These are phyloP conservation scores for Ceyx margarethae DNA, from an alignment of 2,113 vertebrate genomes.

Conservation along the genomic window DNA sequence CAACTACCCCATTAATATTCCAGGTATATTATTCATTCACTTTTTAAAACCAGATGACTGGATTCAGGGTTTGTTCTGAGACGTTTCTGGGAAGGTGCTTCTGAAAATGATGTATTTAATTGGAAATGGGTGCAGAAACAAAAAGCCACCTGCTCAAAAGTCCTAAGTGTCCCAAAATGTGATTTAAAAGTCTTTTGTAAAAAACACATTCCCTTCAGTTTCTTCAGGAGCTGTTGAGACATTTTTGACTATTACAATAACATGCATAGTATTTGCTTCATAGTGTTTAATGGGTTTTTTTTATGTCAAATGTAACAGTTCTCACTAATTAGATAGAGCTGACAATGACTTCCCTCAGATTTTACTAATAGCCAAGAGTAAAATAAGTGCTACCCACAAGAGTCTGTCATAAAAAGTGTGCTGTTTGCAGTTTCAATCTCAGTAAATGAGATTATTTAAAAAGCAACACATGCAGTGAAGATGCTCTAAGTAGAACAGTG, in stretches of 20 bases:
- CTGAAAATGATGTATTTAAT: not conserved
- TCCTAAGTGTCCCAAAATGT: not conserved
- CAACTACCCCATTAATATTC: constrained; percentile 94
- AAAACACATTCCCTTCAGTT: not conserved
- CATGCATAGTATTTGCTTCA: not conserved
- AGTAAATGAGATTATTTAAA: not conserved
- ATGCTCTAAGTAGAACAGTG: not conserved
- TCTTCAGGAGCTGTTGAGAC: not conserved
- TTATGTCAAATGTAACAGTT: not conserved
- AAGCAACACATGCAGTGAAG: not conserved
- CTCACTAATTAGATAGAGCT: not conserved
- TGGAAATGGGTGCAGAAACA: not conserved
- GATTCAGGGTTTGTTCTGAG: not conserved
- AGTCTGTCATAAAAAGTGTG: not conserved
- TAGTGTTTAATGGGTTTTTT: not conserved
- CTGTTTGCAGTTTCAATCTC: not conserved
- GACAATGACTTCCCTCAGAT: not conserved
- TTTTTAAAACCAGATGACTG: not conserved
- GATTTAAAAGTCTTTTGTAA: not conserved
- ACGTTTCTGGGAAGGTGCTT: not conserved
- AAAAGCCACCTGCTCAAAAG: not conserved
- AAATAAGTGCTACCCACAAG: constrained; percentile 32
- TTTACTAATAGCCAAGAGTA: not conserved
- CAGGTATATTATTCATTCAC: constrained; percentile 79
- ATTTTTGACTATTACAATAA: not conserved